These are phyloP conservation scores for Gisinianus flammeolus DNA, from an alignment of 2,888 invertebrate genomes.

Conservation along the genomic window DNA sequence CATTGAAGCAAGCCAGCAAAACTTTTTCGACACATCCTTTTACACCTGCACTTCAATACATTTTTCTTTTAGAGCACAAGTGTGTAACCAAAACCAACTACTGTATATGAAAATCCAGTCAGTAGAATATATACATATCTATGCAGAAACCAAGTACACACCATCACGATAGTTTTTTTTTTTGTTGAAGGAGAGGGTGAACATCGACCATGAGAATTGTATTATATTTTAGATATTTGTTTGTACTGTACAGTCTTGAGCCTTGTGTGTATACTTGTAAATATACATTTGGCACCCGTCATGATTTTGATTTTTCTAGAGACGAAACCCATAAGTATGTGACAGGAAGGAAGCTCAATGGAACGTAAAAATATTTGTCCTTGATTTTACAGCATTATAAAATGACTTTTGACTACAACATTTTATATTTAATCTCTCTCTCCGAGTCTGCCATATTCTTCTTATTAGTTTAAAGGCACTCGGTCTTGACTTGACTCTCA, in stretches of 20 bases:
- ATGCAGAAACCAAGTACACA: too few species aligned
- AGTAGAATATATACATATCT: too few species aligned
- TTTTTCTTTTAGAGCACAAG: not conserved
- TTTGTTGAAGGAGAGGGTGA: too few species aligned
- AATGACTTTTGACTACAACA: not conserved
- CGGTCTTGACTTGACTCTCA: not conserved
- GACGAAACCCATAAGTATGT: conserved; percentile 25
- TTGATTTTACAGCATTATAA: conserved; percentile 17
- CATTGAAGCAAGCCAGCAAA: not conserved
- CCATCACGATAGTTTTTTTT: too few species aligned
- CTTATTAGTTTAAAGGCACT: not conserved
- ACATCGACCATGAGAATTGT: too few species aligned
- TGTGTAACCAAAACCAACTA: too few species aligned
- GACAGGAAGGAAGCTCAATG: conserved; percentile 37
- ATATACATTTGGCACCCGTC: not conserved
- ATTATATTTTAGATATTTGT: too few species aligned
- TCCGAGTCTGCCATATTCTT: not conserved
- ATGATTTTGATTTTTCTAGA: not conserved
- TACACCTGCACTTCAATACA: not conserved
- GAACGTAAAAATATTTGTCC: conserved; percentile 38
- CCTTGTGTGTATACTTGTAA: too few species aligned
- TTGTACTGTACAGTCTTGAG: too few species aligned
- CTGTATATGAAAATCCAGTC: too few species aligned
- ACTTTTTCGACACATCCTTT: not conserved
- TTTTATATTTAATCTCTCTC: conserved; percentile 12